These are phyloP conservation scores for Agapostemon virescens DNA, from an alignment of 2,888 invertebrate species.

Conservation along the genomic window DNA sequence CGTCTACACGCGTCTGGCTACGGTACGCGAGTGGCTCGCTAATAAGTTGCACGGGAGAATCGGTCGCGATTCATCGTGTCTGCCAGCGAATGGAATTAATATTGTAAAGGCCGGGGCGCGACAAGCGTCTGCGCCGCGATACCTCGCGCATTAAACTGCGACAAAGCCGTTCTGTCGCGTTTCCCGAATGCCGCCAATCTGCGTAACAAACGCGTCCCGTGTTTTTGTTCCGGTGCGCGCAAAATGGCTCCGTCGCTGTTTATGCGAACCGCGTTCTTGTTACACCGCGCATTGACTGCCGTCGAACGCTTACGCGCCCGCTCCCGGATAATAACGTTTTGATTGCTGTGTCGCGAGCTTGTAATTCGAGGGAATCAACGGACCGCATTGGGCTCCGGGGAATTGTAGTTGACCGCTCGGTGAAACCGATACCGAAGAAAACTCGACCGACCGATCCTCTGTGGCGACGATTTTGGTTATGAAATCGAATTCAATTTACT, in stretches of 20 bases:
- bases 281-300: background rate
- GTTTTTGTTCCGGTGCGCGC: slow-evolving; percentile 5
- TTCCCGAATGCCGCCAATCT: slow-evolving; percentile 33
- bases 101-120: slow-evolving; percentile 27
- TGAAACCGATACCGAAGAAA: background rate
- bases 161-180: slow-evolving; percentile 25
- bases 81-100: slow-evolving; percentile 44
- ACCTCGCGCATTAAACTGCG: slow-evolving; percentile 17
- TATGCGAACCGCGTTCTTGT: slow-evolving; percentile 1
- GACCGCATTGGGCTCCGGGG: background rate
- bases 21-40: slow-evolving; percentile 23
- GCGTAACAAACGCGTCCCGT: slow-evolving; percentile 7
- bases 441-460: background rate
- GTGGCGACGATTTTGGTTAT: background rate
- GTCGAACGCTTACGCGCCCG: background rate
- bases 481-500: no score
- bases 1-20: slow-evolving; percentile 38
- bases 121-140: slow-evolving; percentile 35
- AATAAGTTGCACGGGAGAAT: slow-evolving; percentile 44
- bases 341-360: background rate
- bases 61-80: slow-evolving; percentile 34
- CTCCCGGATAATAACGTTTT: background rate
- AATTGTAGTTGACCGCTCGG: background rate
- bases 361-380: background rate
- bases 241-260: background rate